A percentile compares a stretch with the other conserved stretches of the same genome.
Conservation (phyloP, 35 echinoderm and acorn worm genomes). For the Eucidaris tribuloides region DNA sequence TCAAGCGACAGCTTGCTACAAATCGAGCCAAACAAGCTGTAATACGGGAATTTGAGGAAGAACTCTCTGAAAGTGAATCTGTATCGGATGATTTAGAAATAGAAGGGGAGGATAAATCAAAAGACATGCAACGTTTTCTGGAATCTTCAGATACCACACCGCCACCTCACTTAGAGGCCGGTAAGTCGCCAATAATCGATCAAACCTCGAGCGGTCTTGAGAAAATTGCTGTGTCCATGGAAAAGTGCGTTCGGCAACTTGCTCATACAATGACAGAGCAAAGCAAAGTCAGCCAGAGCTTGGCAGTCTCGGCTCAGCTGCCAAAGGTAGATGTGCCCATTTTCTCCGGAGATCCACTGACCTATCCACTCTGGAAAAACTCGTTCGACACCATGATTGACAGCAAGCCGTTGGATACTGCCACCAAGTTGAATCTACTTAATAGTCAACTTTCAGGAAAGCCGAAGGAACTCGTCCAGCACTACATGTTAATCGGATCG, state of each 20-base stretch:
- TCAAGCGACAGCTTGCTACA: no score
- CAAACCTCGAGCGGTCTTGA: not conserved
- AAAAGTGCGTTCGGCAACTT: not conserved
- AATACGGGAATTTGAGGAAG: not conserved
- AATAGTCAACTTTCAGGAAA: not conserved
- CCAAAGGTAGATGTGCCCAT: not conserved
- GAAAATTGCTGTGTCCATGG: not conserved
- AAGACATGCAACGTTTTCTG: no score
- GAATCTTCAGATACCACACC: no score
- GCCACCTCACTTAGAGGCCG: not conserved
- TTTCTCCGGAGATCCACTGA: not conserved
- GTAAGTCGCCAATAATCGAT: not conserved
- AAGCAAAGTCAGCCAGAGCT: not conserved
- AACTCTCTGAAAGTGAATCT: no score
- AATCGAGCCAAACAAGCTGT: not conserved
- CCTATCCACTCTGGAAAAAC: not conserved
- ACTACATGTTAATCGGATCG: slow-evolving; percentile 21
- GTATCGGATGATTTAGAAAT: not conserved
- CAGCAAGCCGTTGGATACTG: not conserved
- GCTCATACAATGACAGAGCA: not conserved
- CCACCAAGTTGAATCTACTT: not conserved
- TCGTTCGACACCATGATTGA: not conserved
- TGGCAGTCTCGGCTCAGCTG: not conserved
- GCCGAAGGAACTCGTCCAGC: not conserved
- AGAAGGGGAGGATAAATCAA: not conserved